Base-by-base conservation (phyloP, 1,140 invertebrate species). In the Cryptotermes secundus region DNA sequence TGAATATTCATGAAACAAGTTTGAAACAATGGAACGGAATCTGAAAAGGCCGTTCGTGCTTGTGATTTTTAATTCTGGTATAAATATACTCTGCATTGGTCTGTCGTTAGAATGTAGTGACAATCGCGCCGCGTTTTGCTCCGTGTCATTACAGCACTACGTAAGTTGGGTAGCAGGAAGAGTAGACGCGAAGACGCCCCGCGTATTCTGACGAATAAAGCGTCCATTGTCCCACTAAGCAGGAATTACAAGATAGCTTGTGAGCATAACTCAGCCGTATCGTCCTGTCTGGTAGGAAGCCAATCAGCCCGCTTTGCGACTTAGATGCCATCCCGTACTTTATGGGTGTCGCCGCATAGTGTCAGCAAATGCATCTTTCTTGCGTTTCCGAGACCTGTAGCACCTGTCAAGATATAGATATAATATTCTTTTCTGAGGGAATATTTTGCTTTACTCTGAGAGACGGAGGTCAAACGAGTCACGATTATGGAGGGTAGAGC, bases 401-500 rank as follows among this genome's bases (percentile, higher is more conserved):
- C 26, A 72, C 19, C n/a, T 31, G n/a, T 26, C 59, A n/a, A 72
- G 26, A 72, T 72, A 59, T 59, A 72, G n/a, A n/a, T n/a, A 72
- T 72, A 72, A 31, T 72, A 72, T 72, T n/a, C 59, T 72, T 31
- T 31, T 72, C 59, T 72, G 26, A n/a, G 59, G 59, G 59, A 72
- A 72, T 72, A 59, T 72, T 72, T 72, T 31, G 59, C 59, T 72
- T 72, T 72, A 72, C 26, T 9, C 59, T 31, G 59, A 6, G 59
- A 26, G 59, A 14, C 59, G 59, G 59, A 72, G 59, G 59, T 72
- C 59, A 72, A 72, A 72, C 59, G 3, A 72, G 59, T 72, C 59
- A 72, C 59, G 59, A 72, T 31, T 72, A 31, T 72, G 59, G 26
- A 72, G 59, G 59, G n/a, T 72, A 72, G 59, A 72, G 59, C 59